These are phyloP conservation scores for Natator depressus DNA, from an alignment of 2,113 vertebrate genomes.

Conservation along the genomic window DNA sequence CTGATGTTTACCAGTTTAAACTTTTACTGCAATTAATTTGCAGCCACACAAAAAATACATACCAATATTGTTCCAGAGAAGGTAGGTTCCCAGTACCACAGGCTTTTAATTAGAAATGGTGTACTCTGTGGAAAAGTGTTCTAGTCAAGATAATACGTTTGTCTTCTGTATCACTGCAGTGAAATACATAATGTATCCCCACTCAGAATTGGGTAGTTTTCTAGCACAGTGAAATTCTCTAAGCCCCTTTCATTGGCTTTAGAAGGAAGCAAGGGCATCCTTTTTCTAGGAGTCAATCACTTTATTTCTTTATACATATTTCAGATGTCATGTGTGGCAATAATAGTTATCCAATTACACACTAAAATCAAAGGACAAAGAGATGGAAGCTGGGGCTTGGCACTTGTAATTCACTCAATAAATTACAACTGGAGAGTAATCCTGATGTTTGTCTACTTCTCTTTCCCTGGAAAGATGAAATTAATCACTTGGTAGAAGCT, in stretches of 20 bases:
- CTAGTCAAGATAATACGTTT: rapidly evolving
- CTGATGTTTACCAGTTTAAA: background rate
- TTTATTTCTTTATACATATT: background rate
- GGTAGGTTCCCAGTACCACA: background rate
- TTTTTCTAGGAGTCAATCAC: rapidly evolving
- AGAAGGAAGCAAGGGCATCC: background rate
- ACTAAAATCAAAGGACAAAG: rapidly evolving
- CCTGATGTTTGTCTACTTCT: background rate
- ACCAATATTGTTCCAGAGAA: background rate
- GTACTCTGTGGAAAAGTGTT: rapidly evolving
- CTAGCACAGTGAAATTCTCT: rapidly evolving
- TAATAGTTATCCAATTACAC: background rate
- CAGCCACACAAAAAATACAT: background rate
- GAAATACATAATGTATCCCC: rapidly evolving
- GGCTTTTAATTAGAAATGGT: background rate
- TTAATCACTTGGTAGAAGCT: background rate
- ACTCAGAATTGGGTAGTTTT: background rate
- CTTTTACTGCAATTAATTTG: background rate
- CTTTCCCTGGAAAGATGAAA: background rate
- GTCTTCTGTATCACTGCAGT: rapidly evolving
- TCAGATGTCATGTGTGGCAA: background rate
- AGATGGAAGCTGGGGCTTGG: background rate
- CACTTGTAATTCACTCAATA: background rate
- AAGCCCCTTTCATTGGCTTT: background rate
- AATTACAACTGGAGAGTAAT: background rate